phyloP scores from a whole-genome alignment of 2,113 vertebrate species.

The Pseudolaguvia tuberculata region DNA sequence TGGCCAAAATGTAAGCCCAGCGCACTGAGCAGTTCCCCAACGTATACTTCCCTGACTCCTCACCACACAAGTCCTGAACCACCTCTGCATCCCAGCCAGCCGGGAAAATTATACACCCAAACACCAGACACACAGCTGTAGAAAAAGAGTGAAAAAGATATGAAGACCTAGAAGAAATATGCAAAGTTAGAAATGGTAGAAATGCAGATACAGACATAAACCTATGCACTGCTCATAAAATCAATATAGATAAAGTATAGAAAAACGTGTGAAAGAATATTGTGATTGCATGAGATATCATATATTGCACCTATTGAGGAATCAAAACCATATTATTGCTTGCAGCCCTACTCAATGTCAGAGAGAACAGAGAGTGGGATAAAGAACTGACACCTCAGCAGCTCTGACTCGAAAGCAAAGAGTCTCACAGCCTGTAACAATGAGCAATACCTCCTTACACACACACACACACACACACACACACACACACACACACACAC shows the following conservation, averaged over 20 bases:
- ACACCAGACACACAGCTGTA: conserved; percentile 83
- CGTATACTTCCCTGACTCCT: conserved; percentile 85
- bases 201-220: not conserved
- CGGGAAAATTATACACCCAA: conserved; percentile 90
- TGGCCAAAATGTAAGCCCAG: conserved; percentile 91
- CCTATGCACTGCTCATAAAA: not conserved
- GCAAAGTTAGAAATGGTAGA: not conserved
- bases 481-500: not conserved
- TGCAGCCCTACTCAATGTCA: conserved; percentile 7
- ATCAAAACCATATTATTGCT: conserved; percentile 24
- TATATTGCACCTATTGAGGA: not conserved
- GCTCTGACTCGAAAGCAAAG: conserved; percentile 2
- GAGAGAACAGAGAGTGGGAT: not conserved
- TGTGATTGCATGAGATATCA: not conserved
- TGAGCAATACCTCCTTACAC: conserved; percentile 6
- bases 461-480: conserved; percentile 3
- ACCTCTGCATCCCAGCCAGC: conserved; percentile 91
- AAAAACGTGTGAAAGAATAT: not conserved
- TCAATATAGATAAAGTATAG: not conserved
- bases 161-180: not conserved
- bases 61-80: conserved; percentile 87
- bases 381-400: conserved; percentile 37
- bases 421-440: conserved; percentile 19
- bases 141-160: conserved; percentile 1
- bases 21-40: conserved; percentile 88